Percentiles rank a stretch among this genome's conserved stretches.
These are phyloP conservation scores for Pelagia noctiluca DNA, from an alignment of 30 jellyfish, hydroid and myxozoan genomes.

Conservation along the genomic window DNA sequence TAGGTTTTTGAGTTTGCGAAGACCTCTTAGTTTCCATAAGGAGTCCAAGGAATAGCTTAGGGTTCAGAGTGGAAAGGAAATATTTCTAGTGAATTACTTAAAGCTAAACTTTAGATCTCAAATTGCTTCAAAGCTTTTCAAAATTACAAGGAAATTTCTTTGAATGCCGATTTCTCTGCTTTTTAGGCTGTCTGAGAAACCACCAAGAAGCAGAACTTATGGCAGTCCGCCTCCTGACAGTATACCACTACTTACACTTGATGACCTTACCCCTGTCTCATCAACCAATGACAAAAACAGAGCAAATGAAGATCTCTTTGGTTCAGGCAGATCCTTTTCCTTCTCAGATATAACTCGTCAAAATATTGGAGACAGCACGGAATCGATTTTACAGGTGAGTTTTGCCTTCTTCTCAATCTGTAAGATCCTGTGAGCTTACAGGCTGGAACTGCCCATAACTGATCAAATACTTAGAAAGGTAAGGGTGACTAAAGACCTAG, in stretches of 20 bases:
- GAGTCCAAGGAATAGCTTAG: too few species aligned
- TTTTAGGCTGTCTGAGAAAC: background rate
- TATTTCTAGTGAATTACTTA: background rate
- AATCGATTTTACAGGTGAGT: background rate
- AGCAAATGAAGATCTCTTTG: background rate
- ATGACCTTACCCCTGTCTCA: constrained; percentile 52
- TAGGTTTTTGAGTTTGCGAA: too few species aligned
- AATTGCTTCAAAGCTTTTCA: background rate
- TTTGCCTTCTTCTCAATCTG: too few species aligned
- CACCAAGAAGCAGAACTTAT: background rate
- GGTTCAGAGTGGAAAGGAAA: background rate
- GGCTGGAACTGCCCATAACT: too few species aligned
- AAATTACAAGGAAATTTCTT: background rate
- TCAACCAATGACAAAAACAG: background rate
- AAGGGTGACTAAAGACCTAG: too few species aligned
- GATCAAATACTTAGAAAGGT: too few species aligned
- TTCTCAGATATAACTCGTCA: background rate
- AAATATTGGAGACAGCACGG: background rate
- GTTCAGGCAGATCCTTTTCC: background rate
- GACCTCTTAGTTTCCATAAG: too few species aligned
- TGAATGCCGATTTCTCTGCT: background rate
- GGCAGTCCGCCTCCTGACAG: too few species aligned
- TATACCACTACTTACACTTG: constrained; percentile 52
- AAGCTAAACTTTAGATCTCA: background rate
- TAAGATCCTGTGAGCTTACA: too few species aligned